phyloP scores from a whole-genome alignment of 2,797 vertebrate species.

The Hylomyscus alleni region DNA sequence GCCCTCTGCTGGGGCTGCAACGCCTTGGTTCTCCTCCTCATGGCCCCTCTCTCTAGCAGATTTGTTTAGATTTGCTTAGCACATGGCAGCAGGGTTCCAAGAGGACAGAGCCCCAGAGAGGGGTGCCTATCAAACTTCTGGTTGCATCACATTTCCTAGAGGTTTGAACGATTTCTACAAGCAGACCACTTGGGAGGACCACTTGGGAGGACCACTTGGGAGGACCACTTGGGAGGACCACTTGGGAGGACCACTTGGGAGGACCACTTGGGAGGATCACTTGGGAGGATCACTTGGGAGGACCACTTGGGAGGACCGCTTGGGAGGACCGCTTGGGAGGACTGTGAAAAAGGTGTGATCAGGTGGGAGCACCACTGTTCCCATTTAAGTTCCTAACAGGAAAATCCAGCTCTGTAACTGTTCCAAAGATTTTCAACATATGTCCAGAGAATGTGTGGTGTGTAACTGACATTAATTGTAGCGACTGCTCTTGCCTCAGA shows the following conservation, averaged over 20 bases:
- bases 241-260: not conserved
- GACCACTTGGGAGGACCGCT: not conserved
- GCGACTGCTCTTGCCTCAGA: not conserved
- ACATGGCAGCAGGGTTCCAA: not conserved
- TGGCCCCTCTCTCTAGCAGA: not conserved
- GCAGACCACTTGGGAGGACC: not conserved
- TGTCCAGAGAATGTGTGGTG: not conserved
- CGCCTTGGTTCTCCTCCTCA: not conserved
- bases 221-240: not conserved
- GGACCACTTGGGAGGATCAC: not conserved
- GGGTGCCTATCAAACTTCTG: not conserved
- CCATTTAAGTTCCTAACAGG: not conserved
- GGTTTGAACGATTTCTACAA: not conserved
- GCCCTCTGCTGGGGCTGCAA: not conserved
- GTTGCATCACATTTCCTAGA: not conserved
- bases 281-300: not conserved
- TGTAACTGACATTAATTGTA: not conserved
- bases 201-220: not conserved
- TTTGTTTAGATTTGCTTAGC: not conserved
- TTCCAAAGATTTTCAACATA: not conserved
- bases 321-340: not conserved
- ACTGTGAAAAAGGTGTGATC: not conserved
- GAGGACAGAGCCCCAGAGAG: not conserved
- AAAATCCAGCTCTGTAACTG: not conserved
- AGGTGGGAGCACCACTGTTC: not conserved